Base-by-base conservation (phyloP, 2,888 invertebrate species). In the Drosophila melanosoma region DNA sequence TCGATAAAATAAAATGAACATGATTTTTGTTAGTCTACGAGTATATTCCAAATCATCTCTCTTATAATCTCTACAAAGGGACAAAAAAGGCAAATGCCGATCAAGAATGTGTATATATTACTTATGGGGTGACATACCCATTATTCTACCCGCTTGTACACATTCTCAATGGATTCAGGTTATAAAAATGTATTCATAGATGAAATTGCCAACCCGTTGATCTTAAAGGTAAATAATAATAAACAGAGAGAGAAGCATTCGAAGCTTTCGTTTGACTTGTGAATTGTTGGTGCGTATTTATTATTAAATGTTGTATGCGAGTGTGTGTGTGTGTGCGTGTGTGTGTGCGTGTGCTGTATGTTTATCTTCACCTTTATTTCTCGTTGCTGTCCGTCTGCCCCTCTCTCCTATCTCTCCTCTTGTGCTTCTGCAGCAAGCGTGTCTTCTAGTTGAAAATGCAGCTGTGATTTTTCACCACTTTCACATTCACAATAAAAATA, bases 401-500 rank as follows among this genome's bases (percentile, higher is more conserved):
- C 33, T 12, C 32, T 20, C 33, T n/a, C 15, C 20, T 10, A 23
- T 20, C 20, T 20, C 20, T 6, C 15, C 10, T 61, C 49, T 32
- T 53, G 26, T 56, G 23, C 36, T 49, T 40, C 8, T 40, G n/a
- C 29, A 49, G 15, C 48, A 23, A 57, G 38, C 45, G 33, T 35
- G 51, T 38, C 53, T 70, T 35, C 56, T 49, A 32, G 53, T 49
- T 26, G 51, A 45, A 79, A 76, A 53, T 65, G 59, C 51, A 61
- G 26, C 45, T 58, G 76, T 56, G 72, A 70, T 81, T 81, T 81
- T 79, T 60, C 67, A 62, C 69, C 74, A 89, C 84, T 81, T 89
- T 74, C 89, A 84, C 87, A 81, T 81, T 70, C 65, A 83, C 81
- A 83, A 69, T 74, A 69, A 67, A 81, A 61, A 69, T 54, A 60